Evolutionary conservation across 2,113 vertebrate species (phyloP).

Genomic region (Gobio gobio): DNA sequence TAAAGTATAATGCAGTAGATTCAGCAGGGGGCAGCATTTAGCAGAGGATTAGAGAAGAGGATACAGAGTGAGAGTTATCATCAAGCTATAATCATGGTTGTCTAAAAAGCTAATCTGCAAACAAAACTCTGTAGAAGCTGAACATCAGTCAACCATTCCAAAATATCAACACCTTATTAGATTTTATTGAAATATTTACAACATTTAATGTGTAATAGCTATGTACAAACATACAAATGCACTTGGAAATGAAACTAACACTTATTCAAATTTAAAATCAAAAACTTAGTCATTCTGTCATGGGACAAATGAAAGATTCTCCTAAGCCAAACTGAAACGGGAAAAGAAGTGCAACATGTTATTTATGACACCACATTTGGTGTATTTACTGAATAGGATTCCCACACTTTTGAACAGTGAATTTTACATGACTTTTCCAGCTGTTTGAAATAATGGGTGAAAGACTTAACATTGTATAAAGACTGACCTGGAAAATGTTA

Average conservation of each 20-base stretch:
- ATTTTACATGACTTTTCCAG: neutral
- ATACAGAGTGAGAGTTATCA: too few species aligned
- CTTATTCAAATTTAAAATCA: neutral
- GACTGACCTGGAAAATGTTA: neutral
- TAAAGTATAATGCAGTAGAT: neutral
- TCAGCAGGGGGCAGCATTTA: neutral
- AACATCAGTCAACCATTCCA: neutral
- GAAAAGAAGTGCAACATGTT: neutral
- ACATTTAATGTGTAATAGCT: neutral
- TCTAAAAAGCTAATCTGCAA: neutral
- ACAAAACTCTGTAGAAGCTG: neutral
- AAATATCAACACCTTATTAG: neutral
- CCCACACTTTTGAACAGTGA: neutral
- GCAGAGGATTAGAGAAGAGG: neutral
- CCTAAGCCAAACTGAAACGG: neutral
- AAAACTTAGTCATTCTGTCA: neutral
- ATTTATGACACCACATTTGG: neutral
- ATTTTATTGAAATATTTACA: neutral
- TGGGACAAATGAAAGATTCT: neutral
- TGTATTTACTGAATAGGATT: neutral
- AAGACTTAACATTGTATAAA: neutral
- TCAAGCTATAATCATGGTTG: neutral
- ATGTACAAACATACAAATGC: neutral
- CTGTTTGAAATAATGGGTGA: neutral
- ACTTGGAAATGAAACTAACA: neutral